Percentiles rank a stretch among this genome's conserved stretches.
Conservation (phyloP, 2,113 vertebrate genomes). For the Oreochromis aureus region DNA sequence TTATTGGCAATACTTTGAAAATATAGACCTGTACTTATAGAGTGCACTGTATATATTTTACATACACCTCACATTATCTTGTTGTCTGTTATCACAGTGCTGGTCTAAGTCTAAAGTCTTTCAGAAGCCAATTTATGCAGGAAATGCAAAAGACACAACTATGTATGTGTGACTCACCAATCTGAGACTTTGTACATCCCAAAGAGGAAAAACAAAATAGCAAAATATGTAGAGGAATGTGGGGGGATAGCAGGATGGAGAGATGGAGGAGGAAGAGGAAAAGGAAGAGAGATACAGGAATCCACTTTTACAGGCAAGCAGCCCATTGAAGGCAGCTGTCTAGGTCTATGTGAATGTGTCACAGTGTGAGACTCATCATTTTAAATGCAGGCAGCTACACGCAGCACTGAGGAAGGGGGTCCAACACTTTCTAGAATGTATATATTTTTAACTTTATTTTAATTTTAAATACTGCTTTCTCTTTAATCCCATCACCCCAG, state of each 20-base stretch:
- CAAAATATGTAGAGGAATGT: slow-evolving; percentile 11
- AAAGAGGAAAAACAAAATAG: background rate
- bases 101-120: background rate
- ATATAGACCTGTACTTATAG: background rate
- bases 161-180: slow-evolving; percentile 49
- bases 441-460: background rate
- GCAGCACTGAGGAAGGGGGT: background rate
- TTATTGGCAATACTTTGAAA: background rate
- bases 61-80: background rate
- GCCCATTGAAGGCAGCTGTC: background rate
- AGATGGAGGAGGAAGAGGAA: background rate
- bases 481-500: background rate
- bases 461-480: background rate
- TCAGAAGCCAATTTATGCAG: slow-evolving; percentile 23
- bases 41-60: background rate
- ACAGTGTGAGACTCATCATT: background rate
- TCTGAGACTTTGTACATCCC: slow-evolving; percentile 10
- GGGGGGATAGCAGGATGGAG: slow-evolving; percentile 10
- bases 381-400: background rate
- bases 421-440: background rate
- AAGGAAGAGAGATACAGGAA: background rate
- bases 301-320: background rate
- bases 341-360: background rate
- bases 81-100: background rate
- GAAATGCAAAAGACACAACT: slow-evolving; percentile 23